Percentiles rank a stretch among this genome's conserved stretches.
Conservation (phyloP, 1,140 invertebrate species). For the Bombus waltoni region DNA sequence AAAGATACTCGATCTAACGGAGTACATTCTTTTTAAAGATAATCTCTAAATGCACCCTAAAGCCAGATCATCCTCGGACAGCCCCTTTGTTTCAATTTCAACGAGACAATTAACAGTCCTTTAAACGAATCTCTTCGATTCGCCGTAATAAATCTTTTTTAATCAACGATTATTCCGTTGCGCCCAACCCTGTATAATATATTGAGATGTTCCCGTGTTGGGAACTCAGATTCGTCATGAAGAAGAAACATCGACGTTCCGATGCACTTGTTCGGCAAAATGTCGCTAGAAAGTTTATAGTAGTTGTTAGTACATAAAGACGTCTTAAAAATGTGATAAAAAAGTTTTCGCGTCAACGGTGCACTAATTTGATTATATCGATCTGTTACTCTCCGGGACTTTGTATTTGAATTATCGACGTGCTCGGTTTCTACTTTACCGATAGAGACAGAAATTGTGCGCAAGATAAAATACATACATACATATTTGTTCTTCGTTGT, state of each 20-base stretch:
- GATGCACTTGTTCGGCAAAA: not conserved
- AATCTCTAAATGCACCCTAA: not conserved
- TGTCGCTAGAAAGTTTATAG: conserved; percentile 12
- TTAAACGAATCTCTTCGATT: not conserved
- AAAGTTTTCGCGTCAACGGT: not conserved
- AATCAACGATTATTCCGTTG: conserved; percentile 47
- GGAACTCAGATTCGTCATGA: not conserved
- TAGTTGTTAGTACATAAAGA: not conserved
- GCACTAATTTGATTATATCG: not conserved
- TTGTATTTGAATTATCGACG: not conserved
- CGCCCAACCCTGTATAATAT: conserved; percentile 42
- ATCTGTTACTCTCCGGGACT: not conserved
- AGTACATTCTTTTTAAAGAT: conserved; percentile 21
- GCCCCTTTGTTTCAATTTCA: not conserved
- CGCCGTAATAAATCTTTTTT: conserved; percentile 17
- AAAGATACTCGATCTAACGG: conserved; percentile 49
- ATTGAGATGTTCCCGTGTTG: not conserved
- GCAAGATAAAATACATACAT: too few relatives aligned
- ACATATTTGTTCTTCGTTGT: too few relatives aligned
- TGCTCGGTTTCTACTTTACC: not conserved
- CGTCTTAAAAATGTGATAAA: conserved; percentile 9
- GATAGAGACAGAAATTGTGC: not conserved
- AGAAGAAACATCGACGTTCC: not conserved
- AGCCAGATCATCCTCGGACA: not conserved
- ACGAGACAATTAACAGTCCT: not conserved